A percentile compares a stretch with the other conserved stretches of the same genome.
phyloP scores from a whole-genome alignment of 2,113 vertebrate genomes.

The Lota lota region DNA sequence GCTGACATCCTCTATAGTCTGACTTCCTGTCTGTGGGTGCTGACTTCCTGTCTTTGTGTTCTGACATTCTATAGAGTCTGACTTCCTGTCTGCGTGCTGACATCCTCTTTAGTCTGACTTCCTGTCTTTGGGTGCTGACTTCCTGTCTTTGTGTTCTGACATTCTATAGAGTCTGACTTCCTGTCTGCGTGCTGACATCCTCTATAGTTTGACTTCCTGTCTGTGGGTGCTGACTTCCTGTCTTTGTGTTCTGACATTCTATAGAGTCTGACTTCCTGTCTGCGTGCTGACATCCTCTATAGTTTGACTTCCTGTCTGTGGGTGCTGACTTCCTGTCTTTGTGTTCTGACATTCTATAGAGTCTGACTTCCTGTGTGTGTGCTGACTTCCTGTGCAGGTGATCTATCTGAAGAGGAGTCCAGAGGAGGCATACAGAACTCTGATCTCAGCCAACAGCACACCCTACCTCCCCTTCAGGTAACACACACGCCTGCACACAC shows the following conservation, averaged over 20 bases:
- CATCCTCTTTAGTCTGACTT: too few species aligned
- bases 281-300: background rate
- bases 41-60: too few species aligned
- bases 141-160: too few species aligned
- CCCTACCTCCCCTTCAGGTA: background rate
- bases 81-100: background rate
- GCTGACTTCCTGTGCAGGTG: conserved; percentile 71
- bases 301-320: background rate
- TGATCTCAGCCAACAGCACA: conserved; percentile 84
- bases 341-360: too few species aligned
- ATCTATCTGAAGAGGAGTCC: conserved; percentile 96
- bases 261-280: background rate
- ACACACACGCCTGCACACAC: background rate
- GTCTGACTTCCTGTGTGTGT: conserved; percentile 4
- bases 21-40: background rate
- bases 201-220: background rate
- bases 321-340: too few species aligned
- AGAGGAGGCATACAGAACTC: conserved; percentile 87
- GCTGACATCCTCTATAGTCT: too few species aligned
- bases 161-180: too few species aligned
- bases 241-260: too few species aligned
- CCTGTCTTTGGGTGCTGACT: background rate
- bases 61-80: too few species aligned
- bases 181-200: too few species aligned
- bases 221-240: too few species aligned